These are phyloP conservation scores for Abrostola triplasia DNA, from an alignment of 2,888 invertebrate species.

Conservation along the genomic window DNA sequence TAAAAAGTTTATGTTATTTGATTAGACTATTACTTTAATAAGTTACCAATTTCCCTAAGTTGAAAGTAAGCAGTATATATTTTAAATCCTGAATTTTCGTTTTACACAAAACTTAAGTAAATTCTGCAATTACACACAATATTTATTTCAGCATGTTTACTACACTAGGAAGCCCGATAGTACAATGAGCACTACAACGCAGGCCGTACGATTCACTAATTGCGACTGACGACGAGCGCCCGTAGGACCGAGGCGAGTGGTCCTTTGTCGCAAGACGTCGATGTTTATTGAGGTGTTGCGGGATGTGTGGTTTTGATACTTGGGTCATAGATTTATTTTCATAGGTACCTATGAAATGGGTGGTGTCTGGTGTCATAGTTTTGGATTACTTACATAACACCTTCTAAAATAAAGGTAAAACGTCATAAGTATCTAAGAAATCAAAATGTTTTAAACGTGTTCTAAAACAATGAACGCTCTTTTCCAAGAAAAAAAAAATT, in stretches of 20 bases:
- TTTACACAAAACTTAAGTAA: background rate
- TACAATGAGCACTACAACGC: conserved; percentile 20
- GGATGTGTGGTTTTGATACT: conserved; percentile 47
- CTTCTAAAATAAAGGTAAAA: too few relatives aligned
- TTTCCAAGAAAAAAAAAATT: too few relatives aligned
- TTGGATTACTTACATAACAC: too few relatives aligned
- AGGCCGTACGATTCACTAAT: conserved; percentile 45
- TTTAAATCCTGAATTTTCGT: background rate
- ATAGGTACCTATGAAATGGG: background rate
- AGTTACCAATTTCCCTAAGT: too few relatives aligned
- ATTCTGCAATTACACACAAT: background rate
- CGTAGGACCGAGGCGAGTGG: conserved; percentile 46
- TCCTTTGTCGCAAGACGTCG: conserved; percentile 52
- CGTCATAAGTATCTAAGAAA: too few relatives aligned
- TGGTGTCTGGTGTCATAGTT: background rate
- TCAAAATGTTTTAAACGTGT: too few relatives aligned
- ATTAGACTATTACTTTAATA: too few relatives aligned
- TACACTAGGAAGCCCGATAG: conserved; percentile 1
- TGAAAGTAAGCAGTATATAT: background rate
- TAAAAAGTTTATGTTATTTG: too few relatives aligned
- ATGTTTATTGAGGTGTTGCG: conserved; percentile 21
- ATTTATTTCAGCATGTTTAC: background rate
- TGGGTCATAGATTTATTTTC: conserved; percentile 2
- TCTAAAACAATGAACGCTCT: too few relatives aligned
- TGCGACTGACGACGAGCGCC: conserved; percentile 47